Percentiles rank a stretch among this genome's conserved stretches.
Conservation (phyloP, 2,888 invertebrate genomes). For the Pinctada fucata region DNA sequence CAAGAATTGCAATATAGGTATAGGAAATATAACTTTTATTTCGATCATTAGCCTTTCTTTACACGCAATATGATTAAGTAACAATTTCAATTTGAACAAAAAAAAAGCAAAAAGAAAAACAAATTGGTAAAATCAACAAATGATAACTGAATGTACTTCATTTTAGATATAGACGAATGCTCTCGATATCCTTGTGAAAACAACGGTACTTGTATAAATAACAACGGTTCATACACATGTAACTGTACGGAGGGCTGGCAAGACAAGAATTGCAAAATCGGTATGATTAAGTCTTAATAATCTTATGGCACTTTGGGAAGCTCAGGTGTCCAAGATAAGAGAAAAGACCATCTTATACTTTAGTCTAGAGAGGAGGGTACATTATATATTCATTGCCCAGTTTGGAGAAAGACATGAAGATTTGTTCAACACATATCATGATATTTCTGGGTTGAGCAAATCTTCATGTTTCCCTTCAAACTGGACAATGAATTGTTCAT, state of each 20-base stretch:
- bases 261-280: conserved; percentile 16
- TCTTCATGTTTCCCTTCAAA: too few relatives aligned
- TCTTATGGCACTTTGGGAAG: too few relatives aligned
- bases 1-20: conserved; percentile 20
- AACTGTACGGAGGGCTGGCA: conserved; percentile 68
- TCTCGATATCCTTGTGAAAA: conserved; percentile 30
- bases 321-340: neutral
- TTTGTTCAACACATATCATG: too few relatives aligned
- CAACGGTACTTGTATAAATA: conserved; percentile 41
- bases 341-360: neutral
- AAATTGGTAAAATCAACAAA: neutral
- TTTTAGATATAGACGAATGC: conserved; percentile 38
- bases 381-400: neutral
- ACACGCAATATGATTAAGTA: too few relatives aligned
- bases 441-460: too few relatives aligned
- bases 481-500: too few relatives aligned
- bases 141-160: neutral
- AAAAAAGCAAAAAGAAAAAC: too few relatives aligned
- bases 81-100: too few relatives aligned
- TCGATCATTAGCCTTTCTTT: too few relatives aligned
- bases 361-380: neutral
- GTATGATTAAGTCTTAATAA: neutral
- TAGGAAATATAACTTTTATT: too few relatives aligned
- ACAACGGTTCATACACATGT: conserved; percentile 28
- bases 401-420: too few relatives aligned